Conservation (phyloP, 2,113 vertebrate genomes). For the Pteronura brasiliensis region DNA sequence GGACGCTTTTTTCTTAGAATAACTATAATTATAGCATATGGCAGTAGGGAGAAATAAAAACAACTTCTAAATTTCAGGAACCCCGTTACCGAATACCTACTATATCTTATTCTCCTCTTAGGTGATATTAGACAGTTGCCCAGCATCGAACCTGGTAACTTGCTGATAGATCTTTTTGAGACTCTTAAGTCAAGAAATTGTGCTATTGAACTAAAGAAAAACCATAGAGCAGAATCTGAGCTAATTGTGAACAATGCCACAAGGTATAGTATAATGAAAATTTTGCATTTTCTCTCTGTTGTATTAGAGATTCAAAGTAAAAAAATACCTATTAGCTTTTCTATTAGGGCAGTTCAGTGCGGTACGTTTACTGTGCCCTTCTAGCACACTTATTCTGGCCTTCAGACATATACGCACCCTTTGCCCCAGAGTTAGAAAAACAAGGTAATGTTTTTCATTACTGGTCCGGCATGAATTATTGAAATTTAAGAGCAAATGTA, state of each 20-base stretch:
- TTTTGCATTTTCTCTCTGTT: background rate
- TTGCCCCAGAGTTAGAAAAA: background rate
- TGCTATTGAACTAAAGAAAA: slow-evolving; percentile 87
- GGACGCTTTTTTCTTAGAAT: background rate
- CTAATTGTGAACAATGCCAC: slow-evolving; percentile 89
- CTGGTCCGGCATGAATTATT: background rate
- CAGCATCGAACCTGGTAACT: slow-evolving; percentile 90
- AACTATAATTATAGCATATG: background rate
- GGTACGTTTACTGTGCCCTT: background rate
- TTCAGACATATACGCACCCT: background rate
- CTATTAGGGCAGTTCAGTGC: background rate
- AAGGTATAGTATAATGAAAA: slow-evolving; percentile 75
- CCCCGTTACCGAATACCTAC: background rate
- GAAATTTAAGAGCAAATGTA: background rate
- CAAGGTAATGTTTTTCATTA: background rate
- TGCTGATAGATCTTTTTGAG: slow-evolving; percentile 85
- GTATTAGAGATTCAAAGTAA: background rate
- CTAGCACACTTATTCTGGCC: background rate
- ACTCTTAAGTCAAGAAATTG: slow-evolving; percentile 80
- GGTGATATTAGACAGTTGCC: slow-evolving; percentile 90
- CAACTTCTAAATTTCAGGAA: background rate
- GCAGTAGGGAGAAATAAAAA: slow-evolving; percentile 1
- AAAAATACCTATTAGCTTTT: background rate
- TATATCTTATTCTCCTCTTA: slow-evolving; percentile 60
- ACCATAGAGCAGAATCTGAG: slow-evolving; percentile 89